Evolutionary conservation across 2,113 vertebrate genomes (phyloP), one percentile per base, ranked within the genome.

Genomic region (Marmota flaviventris): DNA sequence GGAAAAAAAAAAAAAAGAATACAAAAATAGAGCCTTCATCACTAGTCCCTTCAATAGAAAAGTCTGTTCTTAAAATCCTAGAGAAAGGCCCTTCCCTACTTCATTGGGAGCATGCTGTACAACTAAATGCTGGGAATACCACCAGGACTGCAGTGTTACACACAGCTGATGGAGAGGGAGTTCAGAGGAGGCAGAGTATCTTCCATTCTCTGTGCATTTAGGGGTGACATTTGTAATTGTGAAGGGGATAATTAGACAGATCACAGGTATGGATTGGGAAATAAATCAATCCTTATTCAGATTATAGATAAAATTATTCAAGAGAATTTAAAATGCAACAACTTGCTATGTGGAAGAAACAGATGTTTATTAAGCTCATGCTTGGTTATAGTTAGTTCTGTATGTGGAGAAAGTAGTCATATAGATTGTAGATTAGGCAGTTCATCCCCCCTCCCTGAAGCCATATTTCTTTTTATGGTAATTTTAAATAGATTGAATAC

Each of bases 311-410:
- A 63, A 56, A 48, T 78, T 89, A 20, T 72, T 95, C 11, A 58
- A 20, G 53, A 95, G 39, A 20, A 37, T 78, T 89, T 94, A 51
- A 95, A 70, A 65, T 65, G 82, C 53, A 91, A 48, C 37, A 20
- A 22, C 27, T 91, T 94, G 39, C 51, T 45, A 11, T n/a, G 4
- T 79, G 63, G 51, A 92, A 34, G 73, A 73, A 78, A 37, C 18
- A 22, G 27, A 1, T 83, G 8, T 29, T 56, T 61, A 1, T 51
- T 87, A 91, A 78, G 39, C 70, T 63, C 25, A 24, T 88, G 22
- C 34, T 42, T 3, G 73, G 34, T 83, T 78, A 29, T 2, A 39
- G 34, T 79, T 27, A 58, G 51, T 32, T 89, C 70, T 65, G 58
- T 18, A 53, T 86, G 48, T 2, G 81, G 34, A 77, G 37, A 77